phyloP scores from a whole-genome alignment of 2,113 vertebrate genomes.

The Cynoglossus semilaevis region DNA sequence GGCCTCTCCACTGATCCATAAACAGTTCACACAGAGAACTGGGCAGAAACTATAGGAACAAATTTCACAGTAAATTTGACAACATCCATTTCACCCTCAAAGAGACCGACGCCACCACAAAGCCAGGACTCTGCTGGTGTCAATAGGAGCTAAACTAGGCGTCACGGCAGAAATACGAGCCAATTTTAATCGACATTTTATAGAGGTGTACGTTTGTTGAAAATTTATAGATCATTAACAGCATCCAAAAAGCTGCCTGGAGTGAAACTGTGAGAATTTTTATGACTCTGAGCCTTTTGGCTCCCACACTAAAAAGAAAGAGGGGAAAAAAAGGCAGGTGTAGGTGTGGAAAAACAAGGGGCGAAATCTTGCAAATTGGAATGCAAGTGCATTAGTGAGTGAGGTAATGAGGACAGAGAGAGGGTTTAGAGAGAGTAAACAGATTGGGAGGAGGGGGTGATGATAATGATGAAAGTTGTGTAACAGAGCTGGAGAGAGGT shows the following conservation, averaged over 20 bases:
- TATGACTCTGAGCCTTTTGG: slow-evolving; percentile 23
- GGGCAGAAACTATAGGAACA: slow-evolving; percentile 8
- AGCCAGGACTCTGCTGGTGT: slow-evolving; percentile 3
- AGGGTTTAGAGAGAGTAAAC: slow-evolving; percentile 52
- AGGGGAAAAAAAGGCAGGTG: slow-evolving; percentile 24
- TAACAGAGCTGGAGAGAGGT: slow-evolving; percentile 39
- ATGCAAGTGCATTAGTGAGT: slow-evolving; percentile 34
- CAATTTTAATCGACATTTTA: background rate
- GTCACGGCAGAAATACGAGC: background rate
- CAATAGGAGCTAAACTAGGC: slow-evolving; percentile 1
- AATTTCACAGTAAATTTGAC: slow-evolving; percentile 10
- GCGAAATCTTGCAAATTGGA: slow-evolving; percentile 43
- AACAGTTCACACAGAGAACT: slow-evolving; percentile 4
- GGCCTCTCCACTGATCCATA: background rate
- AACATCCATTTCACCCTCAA: slow-evolving; percentile 5
- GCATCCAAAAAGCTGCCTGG: slow-evolving; percentile 14
- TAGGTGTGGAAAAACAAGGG: slow-evolving; percentile 20
- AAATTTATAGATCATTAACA: background rate
- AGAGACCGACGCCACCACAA: slow-evolving; percentile 12
- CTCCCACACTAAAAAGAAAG: background rate
- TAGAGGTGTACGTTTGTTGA: background rate
- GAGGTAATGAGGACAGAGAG: slow-evolving; percentile 26
- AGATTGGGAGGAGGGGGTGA: slow-evolving; percentile 57
- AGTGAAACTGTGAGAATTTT: slow-evolving; percentile 3
- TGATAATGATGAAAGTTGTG: slow-evolving; percentile 59